These are phyloP conservation scores for Desoria tigrina DNA, from an alignment of 2,888 invertebrate species.

Conservation along the genomic window DNA sequence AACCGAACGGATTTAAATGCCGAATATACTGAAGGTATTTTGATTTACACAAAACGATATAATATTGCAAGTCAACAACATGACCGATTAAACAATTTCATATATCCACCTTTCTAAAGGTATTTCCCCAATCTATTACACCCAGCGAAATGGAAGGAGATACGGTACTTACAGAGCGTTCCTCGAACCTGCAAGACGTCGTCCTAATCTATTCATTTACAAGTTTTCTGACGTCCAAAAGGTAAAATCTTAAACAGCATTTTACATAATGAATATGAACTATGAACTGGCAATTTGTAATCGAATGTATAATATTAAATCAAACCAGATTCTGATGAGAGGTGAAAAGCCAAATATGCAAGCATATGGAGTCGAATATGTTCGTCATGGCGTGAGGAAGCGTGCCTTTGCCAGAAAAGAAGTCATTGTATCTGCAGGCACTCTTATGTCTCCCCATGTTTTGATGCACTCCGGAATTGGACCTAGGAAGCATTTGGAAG, in stretches of 20 bases:
- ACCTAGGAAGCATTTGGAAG: constrained; percentile 42
- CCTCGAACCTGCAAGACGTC: constrained; percentile 40
- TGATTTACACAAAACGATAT: too few relatives aligned
- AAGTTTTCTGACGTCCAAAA: constrained; percentile 44
- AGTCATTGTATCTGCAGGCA: constrained; percentile 47
- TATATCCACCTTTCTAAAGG: too few relatives aligned
- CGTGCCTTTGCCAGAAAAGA: constrained; percentile 46
- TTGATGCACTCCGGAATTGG: constrained; percentile 51
- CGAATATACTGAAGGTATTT: constrained; percentile 39
- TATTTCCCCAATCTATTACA: constrained; percentile 49
- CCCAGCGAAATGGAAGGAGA: constrained; percentile 48
- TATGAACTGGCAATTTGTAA: too few relatives aligned
- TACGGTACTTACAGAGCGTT: constrained; percentile 49
- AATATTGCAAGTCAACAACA: too few relatives aligned
- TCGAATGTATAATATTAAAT: too few relatives aligned
- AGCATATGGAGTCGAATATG: constrained; percentile 48
- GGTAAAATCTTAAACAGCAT: constrained; percentile 17
- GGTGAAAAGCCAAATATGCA: constrained; percentile 32
- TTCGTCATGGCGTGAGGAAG: constrained; percentile 43
- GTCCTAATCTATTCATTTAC: constrained; percentile 43
- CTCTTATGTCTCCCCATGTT: constrained; percentile 42
- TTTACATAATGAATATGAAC: constrained; percentile 8
- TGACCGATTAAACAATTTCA: too few relatives aligned
- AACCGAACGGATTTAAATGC: constrained; percentile 37
- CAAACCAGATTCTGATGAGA: constrained; percentile 46